A percentile compares a stretch with the other conserved stretches of the same genome.
Conservation (phyloP, 2,113 vertebrate species). For the Rhagologus leucostigma region DNA sequence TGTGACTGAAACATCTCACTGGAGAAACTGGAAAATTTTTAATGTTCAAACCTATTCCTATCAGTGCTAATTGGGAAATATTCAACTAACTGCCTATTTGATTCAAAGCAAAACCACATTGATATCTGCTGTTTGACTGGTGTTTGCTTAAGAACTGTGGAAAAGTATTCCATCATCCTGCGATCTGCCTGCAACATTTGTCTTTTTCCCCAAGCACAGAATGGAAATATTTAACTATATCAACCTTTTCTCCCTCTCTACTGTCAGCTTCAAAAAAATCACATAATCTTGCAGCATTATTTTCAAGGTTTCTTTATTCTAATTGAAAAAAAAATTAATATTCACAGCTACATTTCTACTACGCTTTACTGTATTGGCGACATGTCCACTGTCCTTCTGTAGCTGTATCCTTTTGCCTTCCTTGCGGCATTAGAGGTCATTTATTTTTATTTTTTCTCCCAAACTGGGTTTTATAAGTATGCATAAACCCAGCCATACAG, state of each 20-base stretch:
- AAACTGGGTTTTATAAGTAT: background rate
- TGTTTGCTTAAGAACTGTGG: slow-evolving; percentile 10
- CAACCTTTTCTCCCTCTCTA: background rate
- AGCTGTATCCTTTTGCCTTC: background rate
- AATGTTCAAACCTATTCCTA: background rate
- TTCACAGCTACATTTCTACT: background rate
- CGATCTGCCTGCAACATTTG: background rate
- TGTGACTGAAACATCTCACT: background rate
- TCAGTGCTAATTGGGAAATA: background rate
- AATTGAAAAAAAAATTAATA: background rate
- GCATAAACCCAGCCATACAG: background rate
- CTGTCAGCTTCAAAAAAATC: background rate
- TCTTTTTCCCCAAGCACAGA: background rate
- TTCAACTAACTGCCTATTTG: background rate
- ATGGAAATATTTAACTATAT: background rate
- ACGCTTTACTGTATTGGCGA: background rate
- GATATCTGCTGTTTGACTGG: background rate
- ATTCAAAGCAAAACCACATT: background rate
- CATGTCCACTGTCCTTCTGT: background rate
- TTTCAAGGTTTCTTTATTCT: background rate
- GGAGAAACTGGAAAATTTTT: background rate
- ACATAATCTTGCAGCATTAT: background rate
- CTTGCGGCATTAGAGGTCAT: background rate
- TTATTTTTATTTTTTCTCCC: background rate
- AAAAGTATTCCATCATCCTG: slow-evolving; percentile 7